Evolutionary conservation across 2,888 invertebrate genomes (phyloP).

Genomic region (Acleris laterana): DNA sequence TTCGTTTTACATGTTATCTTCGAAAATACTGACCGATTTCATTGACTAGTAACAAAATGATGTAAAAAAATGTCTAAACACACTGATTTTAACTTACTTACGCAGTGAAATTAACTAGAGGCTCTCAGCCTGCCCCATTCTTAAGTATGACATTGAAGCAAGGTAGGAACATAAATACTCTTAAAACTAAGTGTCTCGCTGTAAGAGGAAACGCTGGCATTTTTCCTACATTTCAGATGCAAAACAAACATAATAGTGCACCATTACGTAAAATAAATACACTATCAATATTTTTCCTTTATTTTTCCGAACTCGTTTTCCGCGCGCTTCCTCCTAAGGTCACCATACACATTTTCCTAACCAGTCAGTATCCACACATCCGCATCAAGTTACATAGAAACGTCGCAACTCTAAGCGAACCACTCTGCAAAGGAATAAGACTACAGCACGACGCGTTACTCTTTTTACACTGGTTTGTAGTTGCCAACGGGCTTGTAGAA

Average conservation of each 20-base stretch:
- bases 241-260: too few relatives aligned
- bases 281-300: background rate
- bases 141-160: constrained; percentile 10
- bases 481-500: constrained; percentile 94
- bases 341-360: constrained; percentile 25
- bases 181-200: too few relatives aligned
- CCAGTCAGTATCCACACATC: constrained; percentile 33
- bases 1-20: constrained; percentile 12
- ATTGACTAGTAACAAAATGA: constrained; percentile 21
- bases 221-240: too few relatives aligned
- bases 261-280: too few relatives aligned
- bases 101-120: too few relatives aligned
- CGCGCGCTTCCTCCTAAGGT: constrained; percentile 2
- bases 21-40: constrained; percentile 33
- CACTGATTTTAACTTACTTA: background rate
- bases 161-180: too few relatives aligned
- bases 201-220: too few relatives aligned
- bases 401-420: constrained; percentile 30
- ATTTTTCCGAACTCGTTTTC: background rate
- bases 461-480: constrained; percentile 92
- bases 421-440: constrained; percentile 38
- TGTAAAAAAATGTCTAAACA: constrained; percentile 14
- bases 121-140: background rate
- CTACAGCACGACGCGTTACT: constrained; percentile 23
- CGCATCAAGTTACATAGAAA: too few relatives aligned